phyloP scores from a whole-genome alignment of 2,113 vertebrate genomes.

The Hippocampus abdominalis region DNA sequence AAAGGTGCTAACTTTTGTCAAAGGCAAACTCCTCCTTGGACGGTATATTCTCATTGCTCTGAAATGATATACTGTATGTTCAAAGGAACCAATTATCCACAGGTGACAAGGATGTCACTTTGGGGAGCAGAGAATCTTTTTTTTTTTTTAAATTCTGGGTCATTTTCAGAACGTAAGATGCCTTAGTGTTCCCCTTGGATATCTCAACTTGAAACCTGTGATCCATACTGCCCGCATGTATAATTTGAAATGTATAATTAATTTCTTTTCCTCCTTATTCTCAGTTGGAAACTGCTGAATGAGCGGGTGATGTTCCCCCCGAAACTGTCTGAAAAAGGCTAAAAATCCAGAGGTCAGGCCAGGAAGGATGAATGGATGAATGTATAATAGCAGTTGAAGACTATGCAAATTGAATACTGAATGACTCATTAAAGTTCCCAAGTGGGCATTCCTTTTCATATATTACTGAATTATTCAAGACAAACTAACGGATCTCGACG shows the following conservation, averaged over 20 bases:
- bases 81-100: constrained; percentile 32
- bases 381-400: constrained; percentile 27
- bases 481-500: neutral
- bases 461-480: constrained; percentile 1
- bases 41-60: constrained; percentile 12
- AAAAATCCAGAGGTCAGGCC: constrained; percentile 30
- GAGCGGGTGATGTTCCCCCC: constrained; percentile 7
- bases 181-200: constrained; percentile 32
- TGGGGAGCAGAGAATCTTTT: constrained; percentile 1
- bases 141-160: constrained; percentile 13
- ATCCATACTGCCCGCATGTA: neutral
- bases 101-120: constrained; percentile 28
- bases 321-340: constrained; percentile 23
- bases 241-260: constrained; percentile 25
- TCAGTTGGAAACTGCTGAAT: constrained; percentile 10
- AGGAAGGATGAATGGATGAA: constrained; percentile 22
- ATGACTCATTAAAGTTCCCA: constrained; percentile 16
- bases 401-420: constrained; percentile 5
- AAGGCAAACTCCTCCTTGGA: neutral
- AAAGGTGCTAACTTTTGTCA: neutral
- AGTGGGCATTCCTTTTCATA: constrained; percentile 7
- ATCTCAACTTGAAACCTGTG: constrained; percentile 5
- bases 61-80: constrained; percentile 18
- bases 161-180: constrained; percentile 20
- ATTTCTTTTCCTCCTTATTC: constrained; percentile 20